phyloP scores from a whole-genome alignment of 2,113 vertebrate species.

The Thryonomys swinderianus region DNA sequence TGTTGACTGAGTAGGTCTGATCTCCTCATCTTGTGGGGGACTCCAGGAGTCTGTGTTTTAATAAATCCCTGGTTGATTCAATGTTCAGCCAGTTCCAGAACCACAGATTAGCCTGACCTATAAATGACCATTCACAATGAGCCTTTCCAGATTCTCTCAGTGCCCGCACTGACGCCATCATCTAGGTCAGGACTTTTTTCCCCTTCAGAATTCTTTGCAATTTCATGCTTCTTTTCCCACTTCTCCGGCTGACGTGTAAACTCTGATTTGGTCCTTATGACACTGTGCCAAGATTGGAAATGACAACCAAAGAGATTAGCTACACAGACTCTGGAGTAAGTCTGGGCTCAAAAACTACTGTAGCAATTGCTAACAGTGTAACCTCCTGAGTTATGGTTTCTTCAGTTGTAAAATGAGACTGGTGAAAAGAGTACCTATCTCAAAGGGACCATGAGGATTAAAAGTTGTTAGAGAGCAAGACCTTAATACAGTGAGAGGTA shows the following conservation, averaged over 20 bases:
- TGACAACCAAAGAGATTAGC: neutral
- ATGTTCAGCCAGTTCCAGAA: neutral
- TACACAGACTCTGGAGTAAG: neutral
- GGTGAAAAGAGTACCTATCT: neutral
- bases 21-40: neutral
- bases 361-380: neutral
- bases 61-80: neutral
- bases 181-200: neutral
- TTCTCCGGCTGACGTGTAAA: neutral
- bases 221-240: neutral
- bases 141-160: neutral
- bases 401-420: neutral
- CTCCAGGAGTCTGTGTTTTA: neutral
- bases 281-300: neutral
- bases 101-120: neutral
- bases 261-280: neutral
- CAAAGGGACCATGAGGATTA: neutral
- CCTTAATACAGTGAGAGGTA: neutral
- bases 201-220: neutral
- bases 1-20: neutral
- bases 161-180: neutral
- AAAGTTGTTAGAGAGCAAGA: neutral
- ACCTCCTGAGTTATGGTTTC: neutral
- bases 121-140: neutral
- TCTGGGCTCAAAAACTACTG: neutral